phyloP scores from a whole-genome alignment of 2,888 invertebrate species.

The Leptura quadrifasciata region DNA sequence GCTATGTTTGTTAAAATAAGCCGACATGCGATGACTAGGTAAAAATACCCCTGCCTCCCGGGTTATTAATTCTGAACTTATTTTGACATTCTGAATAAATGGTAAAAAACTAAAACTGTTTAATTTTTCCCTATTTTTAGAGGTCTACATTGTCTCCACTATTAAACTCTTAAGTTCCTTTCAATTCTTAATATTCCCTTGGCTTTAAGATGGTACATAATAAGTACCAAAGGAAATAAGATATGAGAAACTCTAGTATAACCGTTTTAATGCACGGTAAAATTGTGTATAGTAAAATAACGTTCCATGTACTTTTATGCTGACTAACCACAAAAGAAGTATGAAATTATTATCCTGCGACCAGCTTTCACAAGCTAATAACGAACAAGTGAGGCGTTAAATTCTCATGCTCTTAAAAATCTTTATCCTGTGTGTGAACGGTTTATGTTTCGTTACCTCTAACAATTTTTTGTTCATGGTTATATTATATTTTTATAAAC shows the following conservation, averaged over 20 bases:
- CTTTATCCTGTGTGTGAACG: conserved; percentile 8
- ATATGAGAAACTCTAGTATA: neutral
- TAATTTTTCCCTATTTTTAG: no score
- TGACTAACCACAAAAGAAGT: conserved; percentile 14
- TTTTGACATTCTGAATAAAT: no score
- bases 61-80: no score
- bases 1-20: no score
- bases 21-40: no score
- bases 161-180: neutral
- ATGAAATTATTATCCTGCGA: conserved; percentile 7
- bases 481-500: conserved; percentile 18
- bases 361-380: conserved; percentile 37
- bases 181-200: neutral
- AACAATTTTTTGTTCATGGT: conserved; percentile 1
- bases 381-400: conserved; percentile 30
- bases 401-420: conserved; percentile 35
- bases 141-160: no score
- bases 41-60: no score
- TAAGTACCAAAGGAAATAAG: neutral
- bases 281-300: conserved; percentile 9
- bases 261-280: neutral
- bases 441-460: conserved; percentile 12
- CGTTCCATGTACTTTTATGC: conserved; percentile 12
- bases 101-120: no score
- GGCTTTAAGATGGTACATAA: neutral